Conservation (phyloP, 2,888 invertebrate genomes). For the Gymnocheta viridis region DNA sequence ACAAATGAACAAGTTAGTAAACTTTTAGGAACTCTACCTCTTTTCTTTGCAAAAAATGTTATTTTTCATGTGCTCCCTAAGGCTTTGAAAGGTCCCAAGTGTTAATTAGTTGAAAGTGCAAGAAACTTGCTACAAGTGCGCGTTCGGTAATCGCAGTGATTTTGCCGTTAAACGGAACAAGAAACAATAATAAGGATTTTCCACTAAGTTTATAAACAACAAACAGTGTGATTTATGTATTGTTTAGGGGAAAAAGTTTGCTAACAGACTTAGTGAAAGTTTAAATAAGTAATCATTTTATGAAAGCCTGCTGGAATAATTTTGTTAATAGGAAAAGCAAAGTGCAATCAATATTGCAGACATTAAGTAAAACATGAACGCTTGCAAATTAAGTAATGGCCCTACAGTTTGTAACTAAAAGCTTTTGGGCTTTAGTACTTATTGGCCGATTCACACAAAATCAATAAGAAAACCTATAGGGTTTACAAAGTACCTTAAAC, state of each 20-base stretch:
- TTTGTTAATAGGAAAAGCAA: no score
- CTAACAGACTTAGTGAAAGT: neutral
- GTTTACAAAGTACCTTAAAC: no score
- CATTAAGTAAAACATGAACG: no score
- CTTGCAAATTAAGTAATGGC: no score
- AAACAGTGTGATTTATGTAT: neutral
- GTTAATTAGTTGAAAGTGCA: slow-evolving; percentile 41
- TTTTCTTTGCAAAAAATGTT: neutral
- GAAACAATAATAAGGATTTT: neutral
- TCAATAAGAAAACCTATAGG: no score
- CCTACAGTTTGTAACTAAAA: no score
- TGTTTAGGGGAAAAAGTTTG: neutral
- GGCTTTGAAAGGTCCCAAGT: slow-evolving; percentile 16
- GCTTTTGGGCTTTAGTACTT: no score
- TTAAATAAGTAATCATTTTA: no score
- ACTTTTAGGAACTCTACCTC: neutral
- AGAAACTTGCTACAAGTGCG: neutral
- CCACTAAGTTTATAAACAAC: neutral
- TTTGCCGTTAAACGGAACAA: neutral
- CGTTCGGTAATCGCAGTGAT: neutral
- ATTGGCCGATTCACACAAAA: no score
- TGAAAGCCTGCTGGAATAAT: no score
- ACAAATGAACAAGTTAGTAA: slow-evolving; percentile 6
- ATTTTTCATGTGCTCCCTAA: neutral
- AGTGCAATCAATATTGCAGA: no score